Conservation (phyloP, 2,888 invertebrate species). For the Athalia cordata region DNA sequence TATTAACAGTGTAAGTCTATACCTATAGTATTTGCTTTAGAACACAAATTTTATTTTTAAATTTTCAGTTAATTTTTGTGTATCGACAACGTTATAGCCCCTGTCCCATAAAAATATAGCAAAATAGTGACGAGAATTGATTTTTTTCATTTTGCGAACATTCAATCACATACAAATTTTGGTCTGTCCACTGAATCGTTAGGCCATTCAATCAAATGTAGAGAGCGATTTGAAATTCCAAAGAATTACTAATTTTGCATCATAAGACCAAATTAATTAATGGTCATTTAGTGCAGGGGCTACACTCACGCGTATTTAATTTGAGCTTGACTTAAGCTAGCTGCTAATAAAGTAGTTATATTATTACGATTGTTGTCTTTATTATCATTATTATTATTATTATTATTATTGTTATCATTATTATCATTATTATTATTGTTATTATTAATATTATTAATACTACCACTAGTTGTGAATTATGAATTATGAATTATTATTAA, state of each 20-base stretch:
- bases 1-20: neutral
- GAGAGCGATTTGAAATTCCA: too few relatives aligned
- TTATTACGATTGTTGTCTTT: neutral
- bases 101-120: too few relatives aligned
- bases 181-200: too few relatives aligned
- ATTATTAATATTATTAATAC: neutral
- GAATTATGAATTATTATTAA: too few relatives aligned
- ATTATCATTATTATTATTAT: constrained; percentile 1
- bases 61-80: neutral
- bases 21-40: neutral
- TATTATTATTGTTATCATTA: constrained; percentile 11
- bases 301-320: constrained; percentile 50
- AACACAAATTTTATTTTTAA: neutral
- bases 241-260: neutral
- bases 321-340: constrained; percentile 71
- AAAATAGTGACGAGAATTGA: too few relatives aligned
- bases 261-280: neutral
- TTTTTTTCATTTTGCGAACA: too few relatives aligned
- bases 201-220: too few relatives aligned
- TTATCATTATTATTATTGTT: neutral
- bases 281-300: neutral
- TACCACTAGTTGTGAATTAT: too few relatives aligned
- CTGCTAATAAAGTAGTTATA: constrained; percentile 63
- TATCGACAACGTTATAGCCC: too few relatives aligned
- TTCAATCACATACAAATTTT: too few relatives aligned